phyloP scores from a whole-genome alignment of 2,113 vertebrate genomes.

The Pelusios castaneus region DNA sequence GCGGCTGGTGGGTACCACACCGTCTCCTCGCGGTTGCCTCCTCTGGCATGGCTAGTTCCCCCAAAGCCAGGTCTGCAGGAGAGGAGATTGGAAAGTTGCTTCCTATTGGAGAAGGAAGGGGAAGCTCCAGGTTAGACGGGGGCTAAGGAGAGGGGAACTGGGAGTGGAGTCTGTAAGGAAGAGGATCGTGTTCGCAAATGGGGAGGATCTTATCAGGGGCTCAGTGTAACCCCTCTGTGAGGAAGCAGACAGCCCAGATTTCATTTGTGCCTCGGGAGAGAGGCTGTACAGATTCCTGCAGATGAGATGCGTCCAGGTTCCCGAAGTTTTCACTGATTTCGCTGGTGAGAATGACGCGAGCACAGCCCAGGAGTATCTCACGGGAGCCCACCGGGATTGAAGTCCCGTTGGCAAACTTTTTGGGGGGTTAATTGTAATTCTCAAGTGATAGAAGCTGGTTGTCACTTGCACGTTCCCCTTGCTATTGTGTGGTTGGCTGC shows the following conservation, averaged over 20 bases:
- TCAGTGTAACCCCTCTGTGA: background rate
- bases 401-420: too few relatives aligned
- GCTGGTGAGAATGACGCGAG: background rate
- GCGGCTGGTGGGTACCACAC: conserved; percentile 76
- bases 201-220: background rate
- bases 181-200: background rate
- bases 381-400: background rate
- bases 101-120: background rate
- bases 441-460: background rate
- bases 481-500: conserved; percentile 18
- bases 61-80: background rate
- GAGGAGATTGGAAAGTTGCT: background rate
- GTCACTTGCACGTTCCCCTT: background rate
- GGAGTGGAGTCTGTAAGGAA: background rate
- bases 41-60: background rate
- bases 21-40: background rate
- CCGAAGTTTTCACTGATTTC: background rate
- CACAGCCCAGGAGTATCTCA: too few relatives aligned
- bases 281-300: background rate
- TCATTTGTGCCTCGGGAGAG: background rate
- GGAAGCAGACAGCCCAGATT: background rate
- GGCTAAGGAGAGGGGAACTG: background rate
- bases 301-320: background rate
- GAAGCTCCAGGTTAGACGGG: background rate
- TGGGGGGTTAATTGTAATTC: background rate